Evolutionary conservation across 2,888 invertebrate genomes (phyloP).

Genomic region (Drosophila longiperda): DNA sequence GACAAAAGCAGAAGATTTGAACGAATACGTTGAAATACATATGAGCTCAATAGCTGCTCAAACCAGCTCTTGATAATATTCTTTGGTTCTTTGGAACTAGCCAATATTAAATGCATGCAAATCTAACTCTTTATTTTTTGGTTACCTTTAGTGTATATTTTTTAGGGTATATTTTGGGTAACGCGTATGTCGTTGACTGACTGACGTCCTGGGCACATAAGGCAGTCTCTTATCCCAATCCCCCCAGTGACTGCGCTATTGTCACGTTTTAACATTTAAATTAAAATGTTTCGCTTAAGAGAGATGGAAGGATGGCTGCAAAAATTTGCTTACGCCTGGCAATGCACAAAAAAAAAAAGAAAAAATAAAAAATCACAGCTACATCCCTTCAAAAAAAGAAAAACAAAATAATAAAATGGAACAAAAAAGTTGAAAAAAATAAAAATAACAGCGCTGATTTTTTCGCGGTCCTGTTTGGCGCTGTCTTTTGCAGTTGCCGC

Average conservation of each 20-base stretch:
- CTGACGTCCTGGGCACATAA: constrained; percentile 56
- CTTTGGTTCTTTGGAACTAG: background rate
- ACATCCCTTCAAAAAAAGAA: constrained; percentile 58
- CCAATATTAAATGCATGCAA: background rate
- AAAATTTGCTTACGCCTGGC: constrained; percentile 62
- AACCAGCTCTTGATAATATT: background rate
- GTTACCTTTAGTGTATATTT: background rate
- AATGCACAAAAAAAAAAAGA: constrained; percentile 33
- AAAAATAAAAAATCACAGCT: constrained; percentile 57
- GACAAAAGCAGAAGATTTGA: background rate
- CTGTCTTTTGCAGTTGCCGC: constrained; percentile 73
- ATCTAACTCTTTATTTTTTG: background rate
- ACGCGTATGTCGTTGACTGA: constrained; percentile 60
- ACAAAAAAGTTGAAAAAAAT: constrained; percentile 19
- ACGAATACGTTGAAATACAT: background rate
- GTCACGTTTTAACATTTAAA: constrained; percentile 80
- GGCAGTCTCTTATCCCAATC: constrained; percentile 56
- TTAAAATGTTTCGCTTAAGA: constrained; percentile 77
- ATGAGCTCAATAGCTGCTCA: background rate
- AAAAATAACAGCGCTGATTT: constrained; percentile 41
- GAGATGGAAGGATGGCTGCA: constrained; percentile 51
- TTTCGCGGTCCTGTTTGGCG: constrained; percentile 53
- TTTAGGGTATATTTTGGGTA: constrained; percentile 15
- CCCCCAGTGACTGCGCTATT: constrained; percentile 59
- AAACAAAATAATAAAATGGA: constrained; percentile 1